Percentiles rank a stretch among this genome's conserved stretches.
phyloP scores from a whole-genome alignment of 2,113 vertebrate genomes.

The Eidolon helvum region DNA sequence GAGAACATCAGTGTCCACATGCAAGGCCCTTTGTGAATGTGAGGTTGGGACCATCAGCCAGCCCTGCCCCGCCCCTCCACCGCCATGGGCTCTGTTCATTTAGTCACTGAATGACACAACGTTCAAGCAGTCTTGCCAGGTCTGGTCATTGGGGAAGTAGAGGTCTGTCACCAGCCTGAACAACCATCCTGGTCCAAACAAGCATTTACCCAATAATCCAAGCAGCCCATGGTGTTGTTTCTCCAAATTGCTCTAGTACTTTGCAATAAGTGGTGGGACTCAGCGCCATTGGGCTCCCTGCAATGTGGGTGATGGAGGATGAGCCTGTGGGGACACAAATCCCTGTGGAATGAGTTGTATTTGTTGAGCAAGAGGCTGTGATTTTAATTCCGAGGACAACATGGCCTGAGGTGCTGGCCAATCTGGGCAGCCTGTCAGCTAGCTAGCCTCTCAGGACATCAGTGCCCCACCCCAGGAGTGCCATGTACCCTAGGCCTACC shows the following conservation, averaged over 20 bases:
- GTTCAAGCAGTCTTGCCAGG: not conserved
- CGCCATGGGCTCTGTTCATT: not conserved
- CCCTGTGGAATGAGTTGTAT: not conserved
- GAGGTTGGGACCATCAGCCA: not conserved
- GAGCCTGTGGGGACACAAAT: not conserved
- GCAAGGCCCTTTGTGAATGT: not conserved
- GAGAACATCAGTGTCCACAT: not conserved
- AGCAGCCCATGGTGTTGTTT: not conserved
- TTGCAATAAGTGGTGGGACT: not conserved
- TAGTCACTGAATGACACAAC: fast-evolving
- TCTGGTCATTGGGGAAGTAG: not conserved
- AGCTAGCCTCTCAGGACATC: not conserved
- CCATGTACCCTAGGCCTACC: not conserved
- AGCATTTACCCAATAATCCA: not conserved
- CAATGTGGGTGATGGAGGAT: not conserved
- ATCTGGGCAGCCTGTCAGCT: not conserved
- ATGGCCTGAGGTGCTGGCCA: not conserved
- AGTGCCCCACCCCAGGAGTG: too few relatives aligned
- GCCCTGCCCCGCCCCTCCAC: not conserved
- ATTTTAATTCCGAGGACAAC: not conserved
- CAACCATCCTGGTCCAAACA: not conserved
- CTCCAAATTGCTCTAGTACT: not conserved
- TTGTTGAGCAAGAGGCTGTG: not conserved
- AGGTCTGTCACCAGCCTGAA: not conserved
- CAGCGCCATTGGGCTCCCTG: fast-evolving